These are phyloP conservation scores for Tupaia chinensis DNA, from an alignment of 2,113 vertebrate species.

Conservation along the genomic window DNA sequence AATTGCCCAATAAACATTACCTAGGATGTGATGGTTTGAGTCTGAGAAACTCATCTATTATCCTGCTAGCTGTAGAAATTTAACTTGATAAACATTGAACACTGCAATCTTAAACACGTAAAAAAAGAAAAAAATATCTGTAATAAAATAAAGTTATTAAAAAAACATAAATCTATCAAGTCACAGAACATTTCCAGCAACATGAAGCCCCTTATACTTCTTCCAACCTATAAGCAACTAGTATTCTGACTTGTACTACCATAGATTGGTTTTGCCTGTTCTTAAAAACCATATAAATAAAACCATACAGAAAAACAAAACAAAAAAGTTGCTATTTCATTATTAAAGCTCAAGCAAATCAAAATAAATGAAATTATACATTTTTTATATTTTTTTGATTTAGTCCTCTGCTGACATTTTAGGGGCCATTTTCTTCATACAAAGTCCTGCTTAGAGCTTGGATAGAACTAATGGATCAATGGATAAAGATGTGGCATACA, in stretches of 20 bases:
- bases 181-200: background rate
- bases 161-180: background rate
- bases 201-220: background rate
- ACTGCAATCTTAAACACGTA: too few species aligned
- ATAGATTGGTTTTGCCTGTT: background rate
- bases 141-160: too few species aligned
- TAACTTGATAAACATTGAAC: too few species aligned
- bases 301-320: background rate
- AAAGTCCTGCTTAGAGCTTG: constrained; percentile 49
- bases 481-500: too few species aligned
- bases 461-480: background rate
- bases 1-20: too few species aligned
- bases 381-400: constrained; percentile 69
- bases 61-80: too few species aligned
- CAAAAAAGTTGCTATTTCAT: background rate
- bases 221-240: too few species aligned
- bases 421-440: constrained; percentile 66
- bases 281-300: background rate
- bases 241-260: background rate
- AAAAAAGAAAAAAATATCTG: too few species aligned
- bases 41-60: too few species aligned
- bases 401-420: constrained; percentile 69
- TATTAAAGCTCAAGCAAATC: background rate
- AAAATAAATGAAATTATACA: background rate
- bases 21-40: too few species aligned